Base-by-base conservation (phyloP, 2,113 vertebrate species). In the Bolborhynchus lineola region DNA sequence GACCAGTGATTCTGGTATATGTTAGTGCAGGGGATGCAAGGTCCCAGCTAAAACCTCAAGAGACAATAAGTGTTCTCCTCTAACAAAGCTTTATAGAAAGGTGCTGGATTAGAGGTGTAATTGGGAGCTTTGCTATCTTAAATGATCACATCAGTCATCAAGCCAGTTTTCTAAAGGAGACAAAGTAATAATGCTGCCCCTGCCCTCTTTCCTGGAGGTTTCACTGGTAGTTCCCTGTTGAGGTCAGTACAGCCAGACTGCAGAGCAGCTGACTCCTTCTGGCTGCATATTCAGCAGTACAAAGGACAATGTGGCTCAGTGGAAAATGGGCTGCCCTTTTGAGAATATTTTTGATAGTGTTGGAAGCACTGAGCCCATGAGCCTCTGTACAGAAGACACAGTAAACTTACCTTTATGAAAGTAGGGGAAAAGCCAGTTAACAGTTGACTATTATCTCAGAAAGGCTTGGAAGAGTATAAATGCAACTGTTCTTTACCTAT, bases 291-390 rank as follows among this genome's bases (percentile, higher is more conserved):
- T 65, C 72, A 55, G 28, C 13, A 35, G 4, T 19, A 4, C 21
- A 24, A 75, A 8, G 9, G 14, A 64, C 20, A 25, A 18, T 0
- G 0, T 44, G 5, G 14, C 5, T 42, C 31, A 14, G 9, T 9
- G 2, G 11, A 65, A 79, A 72, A 33, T 4, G 1, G 2, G 6
- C 44, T 72, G 6, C 1, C 13, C 15, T 20, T 85, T 72, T 69
- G 19, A 65, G 11, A 87, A 39, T 65, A 37, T 23, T 85, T 80
- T 13, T n/a, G 29, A 5, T 16, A 23, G 21, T 47, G 41, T 53
- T 50, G 19, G 49, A 88, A 77, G 10, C 10, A 29, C 1, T 65
- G 31, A 33, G 13, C 9, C 10, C 50, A 5, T 52, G 16, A 68
- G 2, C 6, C 13, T 77, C 15, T 35, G 8, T 8, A 42, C 20